A percentile compares a stretch with the other conserved stretches of the same genome.
Conservation (phyloP, 2,113 vertebrate species). For the Paracyprichromis sp. region DNA sequence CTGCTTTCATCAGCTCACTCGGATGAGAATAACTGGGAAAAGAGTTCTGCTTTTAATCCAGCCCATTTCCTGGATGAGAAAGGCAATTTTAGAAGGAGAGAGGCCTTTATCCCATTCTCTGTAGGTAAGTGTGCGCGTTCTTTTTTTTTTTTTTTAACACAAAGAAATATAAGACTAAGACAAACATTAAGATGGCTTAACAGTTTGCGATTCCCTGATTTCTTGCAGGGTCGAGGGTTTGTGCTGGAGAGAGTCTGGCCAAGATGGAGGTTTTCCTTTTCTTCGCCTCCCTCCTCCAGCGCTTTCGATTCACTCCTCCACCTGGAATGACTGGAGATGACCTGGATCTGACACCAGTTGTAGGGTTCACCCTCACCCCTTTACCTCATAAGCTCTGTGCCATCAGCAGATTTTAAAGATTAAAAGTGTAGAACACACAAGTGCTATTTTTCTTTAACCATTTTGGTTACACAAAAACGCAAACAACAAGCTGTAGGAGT, state of each 20-base stretch:
- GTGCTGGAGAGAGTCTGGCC: slow-evolving; percentile 71
- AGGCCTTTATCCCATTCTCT: slow-evolving; percentile 68
- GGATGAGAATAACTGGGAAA: slow-evolving; percentile 67
- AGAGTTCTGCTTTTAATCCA: slow-evolving; percentile 60
- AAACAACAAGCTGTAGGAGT: neutral
- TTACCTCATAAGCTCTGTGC: slow-evolving; percentile 48
- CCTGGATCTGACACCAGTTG: slow-evolving; percentile 59
- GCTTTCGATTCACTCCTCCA: slow-evolving; percentile 65
- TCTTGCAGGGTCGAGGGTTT: slow-evolving; percentile 64
- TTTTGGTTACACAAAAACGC: neutral
- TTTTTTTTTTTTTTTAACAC: neutral
- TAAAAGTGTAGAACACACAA: neutral
- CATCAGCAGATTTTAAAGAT: neutral
- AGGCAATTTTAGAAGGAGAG: slow-evolving; percentile 54
- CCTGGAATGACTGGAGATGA: slow-evolving; percentile 59
- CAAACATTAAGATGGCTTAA: neutral
- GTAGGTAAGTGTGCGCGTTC: slow-evolving; percentile 34
- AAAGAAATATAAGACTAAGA: neutral
- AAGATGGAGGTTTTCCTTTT: slow-evolving; percentile 78
- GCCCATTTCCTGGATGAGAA: slow-evolving; percentile 61
- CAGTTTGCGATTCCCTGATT: neutral
- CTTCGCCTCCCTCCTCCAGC: slow-evolving; percentile 72
- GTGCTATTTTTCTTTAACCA: neutral
- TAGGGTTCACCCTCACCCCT: slow-evolving; percentile 41
- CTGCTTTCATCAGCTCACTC: neutral